A percentile compares a stretch with the other conserved stretches of the same genome.
These are phyloP conservation scores for Fissipunctia ypsillon DNA, from an alignment of 2,888 invertebrate species.

Conservation along the genomic window DNA sequence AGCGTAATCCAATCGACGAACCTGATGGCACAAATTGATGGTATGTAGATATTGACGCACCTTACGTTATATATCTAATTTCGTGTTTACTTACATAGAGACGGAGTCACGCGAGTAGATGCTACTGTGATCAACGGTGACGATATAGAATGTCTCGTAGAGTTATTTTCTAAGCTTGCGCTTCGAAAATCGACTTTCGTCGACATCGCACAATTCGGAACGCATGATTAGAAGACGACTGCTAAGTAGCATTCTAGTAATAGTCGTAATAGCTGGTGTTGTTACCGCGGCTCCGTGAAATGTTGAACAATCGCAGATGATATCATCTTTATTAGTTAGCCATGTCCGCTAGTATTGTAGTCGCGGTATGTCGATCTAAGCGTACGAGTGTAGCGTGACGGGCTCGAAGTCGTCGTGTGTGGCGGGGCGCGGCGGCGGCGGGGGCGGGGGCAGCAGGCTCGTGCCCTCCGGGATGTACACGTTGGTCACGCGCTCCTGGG, in stretches of 20 bases:
- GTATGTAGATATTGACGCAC: constrained; percentile 35
- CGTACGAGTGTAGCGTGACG: constrained; percentile 89
- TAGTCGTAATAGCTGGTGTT: constrained; percentile 3
- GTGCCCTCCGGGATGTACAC: constrained; percentile 93
- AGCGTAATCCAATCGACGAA: constrained; percentile 36
- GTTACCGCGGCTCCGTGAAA: constrained; percentile 34
- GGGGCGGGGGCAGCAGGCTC: constrained; percentile 92
- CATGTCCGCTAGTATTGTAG: constrained; percentile 24
- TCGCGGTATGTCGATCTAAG: constrained; percentile 69
- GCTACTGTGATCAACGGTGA: constrained; percentile 9
- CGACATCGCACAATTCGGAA: constrained; percentile 54
- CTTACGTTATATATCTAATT: constrained; percentile 47
- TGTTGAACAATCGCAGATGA: constrained; percentile 54
- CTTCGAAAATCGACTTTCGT: constrained; percentile 48
- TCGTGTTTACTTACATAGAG: constrained; percentile 19
- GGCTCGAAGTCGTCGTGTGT: constrained; percentile 92
- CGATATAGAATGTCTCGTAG: constrained; percentile 14
- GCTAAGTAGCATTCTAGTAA: constrained; percentile 33
- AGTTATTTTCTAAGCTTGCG: constrained; percentile 44
- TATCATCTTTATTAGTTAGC: constrained; percentile 42
- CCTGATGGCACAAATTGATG: constrained; percentile 49
- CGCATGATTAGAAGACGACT: constrained; percentile 41
- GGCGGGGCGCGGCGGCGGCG: constrained; percentile 88
- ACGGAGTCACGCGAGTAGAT: constrained; percentile 33
- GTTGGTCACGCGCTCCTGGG: constrained; percentile 91